Evolutionary conservation across 2,113 vertebrate genomes (phyloP), one percentile per base, ranked within the genome.

Genomic region (Platycercus adscitus): DNA sequence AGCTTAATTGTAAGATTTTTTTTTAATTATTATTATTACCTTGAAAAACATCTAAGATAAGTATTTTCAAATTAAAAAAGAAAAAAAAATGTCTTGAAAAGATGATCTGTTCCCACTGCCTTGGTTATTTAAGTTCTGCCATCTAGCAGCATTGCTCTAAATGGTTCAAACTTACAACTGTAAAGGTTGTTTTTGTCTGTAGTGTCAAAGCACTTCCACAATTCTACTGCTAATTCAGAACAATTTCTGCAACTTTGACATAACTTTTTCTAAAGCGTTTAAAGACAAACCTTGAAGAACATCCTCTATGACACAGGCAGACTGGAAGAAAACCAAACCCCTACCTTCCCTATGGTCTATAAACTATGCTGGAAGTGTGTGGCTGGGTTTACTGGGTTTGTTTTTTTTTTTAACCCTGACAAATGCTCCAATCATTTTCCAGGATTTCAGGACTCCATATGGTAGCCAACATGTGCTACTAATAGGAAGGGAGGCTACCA

Each of bases 331-430:
- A 89, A 31, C 2, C 39, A 46, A 89, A 91, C 4, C 5, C 23
- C 13, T 50, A 25, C 52, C 19, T 60, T 77, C 33, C 25, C 43
- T 39, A n/a, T 3, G 41, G 43, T 7, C 13, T 63, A 23, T 53
- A 71, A 75, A 53, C 21, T 28, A 37, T 0, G 0, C 55, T 3
- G 33, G 28, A 20, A 68, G 37, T 55, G 25, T 1, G 21, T 10
- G 39, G 33, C 33, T 71, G 46, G 9, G 2, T n/a, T 86, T 52
- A n/a, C 10, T 31, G n/a, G n/a, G n/a, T n/a, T n/a, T 60, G 70
- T 24, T 61, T 17, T 43, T 80, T 19, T 61, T 17, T 43, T 80
- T 19, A 72, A 13, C 17, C 20, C 44, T 15, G 26, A 73, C 39
- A 35, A 80, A 94, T 11, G 16, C 14, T 33, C 80, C n/a, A 39